phyloP scores from a whole-genome alignment of 35 echinoderm and acorn worm genomes.

The Heliocidaris erythrogramma region DNA sequence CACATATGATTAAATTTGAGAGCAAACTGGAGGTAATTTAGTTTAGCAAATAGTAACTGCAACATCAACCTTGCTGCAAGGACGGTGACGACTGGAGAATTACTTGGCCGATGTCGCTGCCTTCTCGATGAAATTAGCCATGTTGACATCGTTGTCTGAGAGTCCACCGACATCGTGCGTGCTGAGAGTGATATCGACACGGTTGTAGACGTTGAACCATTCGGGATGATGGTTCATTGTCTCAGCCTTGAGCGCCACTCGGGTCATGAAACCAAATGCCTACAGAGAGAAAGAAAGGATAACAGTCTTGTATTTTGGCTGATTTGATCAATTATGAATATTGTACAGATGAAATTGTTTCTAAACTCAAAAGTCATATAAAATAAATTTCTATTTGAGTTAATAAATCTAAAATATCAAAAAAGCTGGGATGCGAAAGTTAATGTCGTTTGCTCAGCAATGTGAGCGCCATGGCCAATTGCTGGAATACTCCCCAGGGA shows the following conservation, averaged over 20 bases:
- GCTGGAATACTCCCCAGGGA: no score
- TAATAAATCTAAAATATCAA: no score
- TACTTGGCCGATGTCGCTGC: slow-evolving; percentile 53
- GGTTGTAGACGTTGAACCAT: slow-evolving; percentile 99
- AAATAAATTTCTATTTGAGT: no score
- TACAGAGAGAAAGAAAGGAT: slow-evolving; percentile 39
- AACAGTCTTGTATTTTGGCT: background rate
- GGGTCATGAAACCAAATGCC: slow-evolving; percentile 98
- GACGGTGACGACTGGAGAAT: background rate
- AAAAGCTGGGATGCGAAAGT: no score
- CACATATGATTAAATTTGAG: background rate
- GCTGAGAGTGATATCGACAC: slow-evolving; percentile 89
- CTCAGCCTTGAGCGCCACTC: slow-evolving; percentile 84
- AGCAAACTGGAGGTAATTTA: background rate
- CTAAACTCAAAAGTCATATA: no score
- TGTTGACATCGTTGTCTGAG: slow-evolving; percentile 79
- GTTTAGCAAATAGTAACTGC: no score
- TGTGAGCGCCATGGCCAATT: no score
- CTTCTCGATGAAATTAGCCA: slow-evolving; percentile 91
- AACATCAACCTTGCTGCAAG: no score
- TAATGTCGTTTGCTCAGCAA: no score
- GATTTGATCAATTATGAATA: no score
- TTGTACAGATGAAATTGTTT: no score
- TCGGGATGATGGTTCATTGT: slow-evolving; percentile 97
- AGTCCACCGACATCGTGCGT: slow-evolving; percentile 93